A percentile compares a stretch with the other conserved stretches of the same genome.
These are phyloP conservation scores for Nymphicus hollandicus DNA, from an alignment of 2,113 vertebrate genomes.

Conservation along the genomic window DNA sequence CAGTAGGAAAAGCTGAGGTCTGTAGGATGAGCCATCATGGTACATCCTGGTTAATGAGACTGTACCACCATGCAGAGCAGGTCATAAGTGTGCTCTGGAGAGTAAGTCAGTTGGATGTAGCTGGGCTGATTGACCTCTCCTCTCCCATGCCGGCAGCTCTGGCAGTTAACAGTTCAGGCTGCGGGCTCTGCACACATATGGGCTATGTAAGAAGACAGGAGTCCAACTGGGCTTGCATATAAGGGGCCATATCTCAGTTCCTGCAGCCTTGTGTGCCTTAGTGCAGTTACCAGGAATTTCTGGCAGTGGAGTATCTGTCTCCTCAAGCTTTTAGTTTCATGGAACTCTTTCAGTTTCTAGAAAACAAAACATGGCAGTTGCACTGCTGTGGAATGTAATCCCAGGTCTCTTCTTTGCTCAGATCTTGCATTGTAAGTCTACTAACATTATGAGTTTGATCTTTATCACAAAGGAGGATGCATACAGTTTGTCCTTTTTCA, in stretches of 20 bases:
- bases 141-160: fast-evolving
- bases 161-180: fast-evolving
- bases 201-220: neutral
- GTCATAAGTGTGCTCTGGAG: neutral
- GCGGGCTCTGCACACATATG: fast-evolving
- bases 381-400: neutral
- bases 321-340: neutral
- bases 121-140: neutral
- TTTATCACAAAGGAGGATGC: neutral
- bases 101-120: neutral
- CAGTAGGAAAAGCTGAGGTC: neutral
- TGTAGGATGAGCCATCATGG: neutral
- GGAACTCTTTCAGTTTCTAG: neutral
- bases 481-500: neutral
- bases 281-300: neutral
- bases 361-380: neutral
- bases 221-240: neutral
- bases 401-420: neutral
- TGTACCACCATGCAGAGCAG: fast-evolving
- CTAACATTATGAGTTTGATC: neutral
- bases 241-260: neutral
- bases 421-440: neutral
- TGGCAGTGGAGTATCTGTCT: neutral
- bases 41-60: neutral
- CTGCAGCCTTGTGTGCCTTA: neutral